phyloP scores from a whole-genome alignment of 1,140 invertebrate species.

The Trialeurodes vaporariorum region DNA sequence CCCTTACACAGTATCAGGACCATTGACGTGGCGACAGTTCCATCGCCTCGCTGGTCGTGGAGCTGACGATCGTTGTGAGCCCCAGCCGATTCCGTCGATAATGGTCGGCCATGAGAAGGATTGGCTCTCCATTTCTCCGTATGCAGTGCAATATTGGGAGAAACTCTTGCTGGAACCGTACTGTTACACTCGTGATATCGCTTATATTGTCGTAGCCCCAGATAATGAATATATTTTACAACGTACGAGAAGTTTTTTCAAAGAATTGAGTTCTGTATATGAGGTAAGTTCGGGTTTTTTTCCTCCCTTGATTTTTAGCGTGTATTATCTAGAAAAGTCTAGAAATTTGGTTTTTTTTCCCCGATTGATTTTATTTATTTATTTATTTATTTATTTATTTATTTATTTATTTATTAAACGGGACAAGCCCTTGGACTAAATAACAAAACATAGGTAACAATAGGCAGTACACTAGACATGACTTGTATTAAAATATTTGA shows the following conservation, averaged over 20 bases:
- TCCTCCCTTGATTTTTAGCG: too few species aligned
- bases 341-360: too few species aligned
- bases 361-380: too few species aligned
- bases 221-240: constrained; percentile 75
- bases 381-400: too few species aligned
- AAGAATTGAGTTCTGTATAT: constrained; percentile 82
- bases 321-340: too few species aligned
- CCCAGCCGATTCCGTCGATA: constrained; percentile 88
- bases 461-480: too few species aligned
- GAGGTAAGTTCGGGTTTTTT: too few species aligned
- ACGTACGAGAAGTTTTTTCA: constrained; percentile 76
- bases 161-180: constrained; percentile 88
- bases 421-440: too few species aligned
- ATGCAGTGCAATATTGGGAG: constrained; percentile 90
- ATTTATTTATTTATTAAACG: too few species aligned
- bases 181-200: constrained; percentile 80
- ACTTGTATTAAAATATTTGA: too few species aligned
- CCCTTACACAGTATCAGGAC: constrained; percentile 70
- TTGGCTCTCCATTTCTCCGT: constrained; percentile 85
- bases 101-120: constrained; percentile 90
- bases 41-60: constrained; percentile 86
- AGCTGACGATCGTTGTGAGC: constrained; percentile 90
- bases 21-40: constrained; percentile 93
- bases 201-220: constrained; percentile 87
- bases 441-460: too few species aligned